Base-by-base conservation (phyloP, 2,888 invertebrate genomes). In the Drosophila trichaetosa region DNA sequence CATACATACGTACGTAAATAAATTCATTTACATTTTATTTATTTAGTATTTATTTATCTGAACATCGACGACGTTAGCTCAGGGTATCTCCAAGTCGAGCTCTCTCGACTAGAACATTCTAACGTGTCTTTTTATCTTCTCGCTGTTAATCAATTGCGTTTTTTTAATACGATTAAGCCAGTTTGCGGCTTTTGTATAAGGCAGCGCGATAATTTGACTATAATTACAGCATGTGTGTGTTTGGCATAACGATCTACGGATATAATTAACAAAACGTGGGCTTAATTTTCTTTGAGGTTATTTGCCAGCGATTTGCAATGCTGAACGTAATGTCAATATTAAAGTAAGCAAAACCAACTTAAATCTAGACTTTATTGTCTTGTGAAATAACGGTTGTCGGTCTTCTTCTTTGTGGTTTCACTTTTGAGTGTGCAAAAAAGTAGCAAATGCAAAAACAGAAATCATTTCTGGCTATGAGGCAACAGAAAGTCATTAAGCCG, bases 161-260 rank as follows among this genome's bases (percentile, higher is more conserved):
- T 71, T 71, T 65, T 27, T 74, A 83, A 85, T 83, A 57, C 69
- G 80, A 81, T 88, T 83, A 78, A 71, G 70, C 76, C 82, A 83
- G 81, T 88, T 85, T 73, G 57, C 71, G 33, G 34, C 57, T 66
- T 69, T 60, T 62, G 70, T 66, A 56, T 57, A 77, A 76, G 66
- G 69, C 73, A 73, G 51, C 74, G 74, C 86, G 83, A 73, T 85
- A 85, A 85, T 85, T 85, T 86, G 86, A 59, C 71, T 82, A 71
- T 82, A 88, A 85, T 88, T 88, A 67, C 82, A 62, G 69, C 67
- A 63, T 75, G 68, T 71, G 63, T 66, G 66, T 70, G 65, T 62
- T 60, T 59, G 58, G 54, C 54, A 80, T 71, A 59, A 64, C 66
- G 68, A 72, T 76, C 52, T 53, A 40, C 53, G 58, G 48, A 58